Conservation (phyloP, 2,888 invertebrate genomes). For the Andrena praecox region DNA sequence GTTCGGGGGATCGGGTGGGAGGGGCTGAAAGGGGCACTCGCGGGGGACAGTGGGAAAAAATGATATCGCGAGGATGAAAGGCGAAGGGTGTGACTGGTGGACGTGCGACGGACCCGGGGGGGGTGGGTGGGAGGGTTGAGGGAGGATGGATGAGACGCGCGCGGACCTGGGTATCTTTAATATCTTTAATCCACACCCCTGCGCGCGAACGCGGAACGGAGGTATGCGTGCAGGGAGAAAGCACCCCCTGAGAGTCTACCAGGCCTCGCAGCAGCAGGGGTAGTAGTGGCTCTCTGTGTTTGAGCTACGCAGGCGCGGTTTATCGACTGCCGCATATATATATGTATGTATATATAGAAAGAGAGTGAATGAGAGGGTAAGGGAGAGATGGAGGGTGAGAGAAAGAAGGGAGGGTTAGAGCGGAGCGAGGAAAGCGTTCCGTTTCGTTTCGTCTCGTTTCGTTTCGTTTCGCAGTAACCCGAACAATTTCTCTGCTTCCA, state of each 20-base stretch:
- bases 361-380: too few relatives aligned
- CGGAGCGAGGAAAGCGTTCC: slow-evolving; percentile 73
- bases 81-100: slow-evolving; percentile 53
- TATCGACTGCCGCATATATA: slow-evolving; percentile 80
- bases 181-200: slow-evolving; percentile 76
- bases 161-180: slow-evolving; percentile 66
- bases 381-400: too few relatives aligned
- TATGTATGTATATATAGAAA: slow-evolving; percentile 37
- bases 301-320: slow-evolving; percentile 80
- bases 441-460: slow-evolving; percentile 73
- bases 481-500: slow-evolving; percentile 78
- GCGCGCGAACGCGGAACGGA: slow-evolving; percentile 64
- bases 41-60: slow-evolving; percentile 3
- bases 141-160: slow-evolving; percentile 15
- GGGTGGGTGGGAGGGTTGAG: not conserved
- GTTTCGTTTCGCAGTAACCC: slow-evolving; percentile 77
- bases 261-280: slow-evolving; percentile 40
- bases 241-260: slow-evolving; percentile 39
- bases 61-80: slow-evolving; percentile 28
- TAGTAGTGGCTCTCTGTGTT: slow-evolving; percentile 53
- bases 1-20: not conserved
- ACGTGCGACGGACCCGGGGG: not conserved
- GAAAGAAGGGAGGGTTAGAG: not conserved
- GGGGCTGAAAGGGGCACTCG: slow-evolving; percentile 57
- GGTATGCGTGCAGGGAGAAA: slow-evolving; percentile 67